Evolutionary conservation across 2,113 vertebrate genomes (phyloP).

Genomic region (Cardinalis cardinalis): DNA sequence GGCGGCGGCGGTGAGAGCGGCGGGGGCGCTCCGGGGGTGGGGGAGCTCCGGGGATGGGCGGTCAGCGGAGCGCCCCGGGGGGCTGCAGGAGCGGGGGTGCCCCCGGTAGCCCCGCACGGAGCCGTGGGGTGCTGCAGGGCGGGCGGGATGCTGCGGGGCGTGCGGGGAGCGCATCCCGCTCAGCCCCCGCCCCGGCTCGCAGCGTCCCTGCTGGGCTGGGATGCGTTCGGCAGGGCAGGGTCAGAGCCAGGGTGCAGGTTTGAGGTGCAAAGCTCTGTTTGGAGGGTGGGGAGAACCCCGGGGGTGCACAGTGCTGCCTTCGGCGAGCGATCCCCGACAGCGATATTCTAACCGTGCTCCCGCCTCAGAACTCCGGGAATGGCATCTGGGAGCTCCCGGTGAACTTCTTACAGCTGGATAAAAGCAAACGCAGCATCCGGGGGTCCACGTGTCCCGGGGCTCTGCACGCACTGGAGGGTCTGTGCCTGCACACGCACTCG

Average conservation of each 20-base stretch:
- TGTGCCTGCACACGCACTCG: not conserved
- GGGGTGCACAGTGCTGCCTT: not conserved
- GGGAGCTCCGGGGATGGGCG: not conserved
- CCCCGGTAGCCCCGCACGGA: not conserved
- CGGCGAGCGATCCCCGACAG: not conserved
- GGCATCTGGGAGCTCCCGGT: not conserved
- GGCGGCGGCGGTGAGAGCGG: not conserved
- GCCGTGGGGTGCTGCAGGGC: not conserved
- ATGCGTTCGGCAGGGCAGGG: fast-evolving
- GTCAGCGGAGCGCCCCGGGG: not conserved
- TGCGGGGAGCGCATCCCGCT: not conserved
- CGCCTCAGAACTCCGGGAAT: not conserved
- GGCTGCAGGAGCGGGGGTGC: not conserved
- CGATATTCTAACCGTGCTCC: not conserved
- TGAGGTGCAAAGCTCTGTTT: not conserved
- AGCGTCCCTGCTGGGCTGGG: not conserved
- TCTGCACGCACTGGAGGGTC: not conserved
- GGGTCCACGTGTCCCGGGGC: not conserved
- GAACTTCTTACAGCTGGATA: not conserved
- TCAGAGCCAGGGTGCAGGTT: not conserved
- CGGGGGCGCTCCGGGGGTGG: not conserved
- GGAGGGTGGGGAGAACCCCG: not conserved
- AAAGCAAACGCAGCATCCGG: not conserved
- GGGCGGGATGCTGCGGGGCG: not conserved
- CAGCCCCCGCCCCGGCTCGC: not conserved